These are phyloP conservation scores for Caenorhabditis remanei DNA, from an alignment of 1,140 invertebrate species.

Conservation along the genomic window DNA sequence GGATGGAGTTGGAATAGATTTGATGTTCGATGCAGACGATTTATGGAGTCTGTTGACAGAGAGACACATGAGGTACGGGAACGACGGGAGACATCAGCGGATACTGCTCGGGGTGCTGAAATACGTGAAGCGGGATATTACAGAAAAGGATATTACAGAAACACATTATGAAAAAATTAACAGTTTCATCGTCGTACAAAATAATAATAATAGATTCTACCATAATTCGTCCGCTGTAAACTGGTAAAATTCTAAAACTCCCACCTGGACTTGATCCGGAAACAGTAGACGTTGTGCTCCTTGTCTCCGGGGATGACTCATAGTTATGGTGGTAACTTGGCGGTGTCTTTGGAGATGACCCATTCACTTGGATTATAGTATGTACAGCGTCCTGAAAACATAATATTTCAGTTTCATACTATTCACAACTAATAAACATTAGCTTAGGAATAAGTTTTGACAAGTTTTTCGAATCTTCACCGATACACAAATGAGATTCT, in stretches of 20 bases:
- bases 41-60: conserved; percentile 17
- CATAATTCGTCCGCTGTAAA: too few relatives aligned
- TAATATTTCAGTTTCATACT: too few relatives aligned
- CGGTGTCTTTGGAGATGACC: background rate
- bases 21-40: conserved; percentile 31
- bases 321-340: background rate
- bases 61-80: conserved; percentile 11
- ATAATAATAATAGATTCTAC: too few relatives aligned
- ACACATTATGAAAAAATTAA: too few relatives aligned
- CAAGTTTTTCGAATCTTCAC: too few relatives aligned
- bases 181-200: too few relatives aligned
- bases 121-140: too few relatives aligned
- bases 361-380: conserved; percentile 13
- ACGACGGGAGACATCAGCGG: conserved; percentile 9
- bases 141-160: too few relatives aligned
- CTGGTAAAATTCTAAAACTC: too few relatives aligned
- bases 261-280: conserved; percentile 12
- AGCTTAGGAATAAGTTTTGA: too few relatives aligned
- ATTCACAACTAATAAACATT: too few relatives aligned
- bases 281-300: conserved; percentile 1
- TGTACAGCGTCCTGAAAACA: conserved; percentile 28
- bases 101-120: conserved; percentile 38
- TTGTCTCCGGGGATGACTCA: background rate
- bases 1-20: conserved; percentile 27
- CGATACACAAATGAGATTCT: too few relatives aligned